Evolutionary conservation across 2,888 invertebrate species (phyloP), one percentile per base, ranked within the genome.

Genomic region (Temnothorax ravouxi): DNA sequence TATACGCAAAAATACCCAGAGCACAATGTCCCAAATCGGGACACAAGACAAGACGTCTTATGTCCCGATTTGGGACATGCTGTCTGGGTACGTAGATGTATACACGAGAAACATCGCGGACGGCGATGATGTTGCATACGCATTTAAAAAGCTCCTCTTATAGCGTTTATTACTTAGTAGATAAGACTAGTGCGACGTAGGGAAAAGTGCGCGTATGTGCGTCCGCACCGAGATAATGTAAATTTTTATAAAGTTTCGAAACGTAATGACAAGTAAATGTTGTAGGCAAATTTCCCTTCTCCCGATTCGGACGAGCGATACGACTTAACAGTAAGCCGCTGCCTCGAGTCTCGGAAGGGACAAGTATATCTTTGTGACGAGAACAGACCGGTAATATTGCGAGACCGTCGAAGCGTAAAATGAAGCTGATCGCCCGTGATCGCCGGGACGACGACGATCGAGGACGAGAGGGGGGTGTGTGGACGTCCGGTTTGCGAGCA

Each of bases 401-500:
- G 66, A 21, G 50, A 83, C 52, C 44, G 61, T 71, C 83, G 66
- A 66, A 66, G 15, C 34, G 15, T 56, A 29, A 56, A 47, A 67
- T 79, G 44, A 11, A 71, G 50, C 38, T 56, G 29, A 34, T n/a
- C 47, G 18, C 52, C 72, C 75, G n/a, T 47, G 61, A 18, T 54
- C 75, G 83, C 69, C 61, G 38, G 82, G 80, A 86, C 47, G 29
- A 84, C 61, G 52, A 21, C 54, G 84, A 80, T 87, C 83, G 71
- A 84, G 59, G 77, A 87, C 84, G 87, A 88, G 86, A 76, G 38
- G 85, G 80, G 0, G 0, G 29, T 29, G 29, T 29, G 72, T 81
- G 84, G 86, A 72, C 84, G 41, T 18, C 34, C 50, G 34, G 13
- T 29, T n/a, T 13, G 15, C 29, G 59, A 56, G 18, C 1, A 18